Evolutionary conservation across 2,797 vertebrate genomes (phyloP).

Genomic region (Pantherophis vulpinus): DNA sequence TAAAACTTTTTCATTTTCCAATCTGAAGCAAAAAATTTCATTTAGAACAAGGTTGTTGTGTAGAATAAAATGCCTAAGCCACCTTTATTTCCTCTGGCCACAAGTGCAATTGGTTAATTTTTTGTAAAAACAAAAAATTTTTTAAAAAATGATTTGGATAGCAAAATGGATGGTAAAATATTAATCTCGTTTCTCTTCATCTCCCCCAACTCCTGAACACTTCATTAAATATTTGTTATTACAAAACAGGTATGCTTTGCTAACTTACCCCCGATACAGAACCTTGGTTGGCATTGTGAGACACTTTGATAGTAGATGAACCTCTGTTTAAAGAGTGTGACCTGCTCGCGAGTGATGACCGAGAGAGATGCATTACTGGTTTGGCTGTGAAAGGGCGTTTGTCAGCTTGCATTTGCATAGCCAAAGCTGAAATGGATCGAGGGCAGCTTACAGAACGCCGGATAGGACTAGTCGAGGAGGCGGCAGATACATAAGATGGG

Average conservation of each 20-base stretch:
- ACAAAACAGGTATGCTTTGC: background rate
- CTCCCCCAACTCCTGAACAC: background rate
- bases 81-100: background rate
- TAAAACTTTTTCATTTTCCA: background rate
- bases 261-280: conserved; percentile 82
- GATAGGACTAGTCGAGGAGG: conserved; percentile 80
- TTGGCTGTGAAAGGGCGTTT: conserved; percentile 75
- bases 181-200: background rate
- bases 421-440: conserved; percentile 88
- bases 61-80: background rate
- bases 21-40: background rate
- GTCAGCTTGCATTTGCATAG: conserved; percentile 77
- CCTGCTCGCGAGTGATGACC: conserved; percentile 79
- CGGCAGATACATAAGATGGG: conserved; percentile 68
- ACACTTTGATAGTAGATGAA: conserved; percentile 77
- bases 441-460: conserved; percentile 95
- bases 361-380: conserved; percentile 59
- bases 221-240: background rate
- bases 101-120: background rate
- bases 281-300: conserved; percentile 79
- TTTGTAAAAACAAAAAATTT: background rate
- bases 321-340: conserved; percentile 91
- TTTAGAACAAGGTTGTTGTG: background rate
- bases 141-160: background rate
- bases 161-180: background rate